Base-by-base conservation (phyloP, 2,888 invertebrate species). In the Mongoloraphidia duomilia region DNA sequence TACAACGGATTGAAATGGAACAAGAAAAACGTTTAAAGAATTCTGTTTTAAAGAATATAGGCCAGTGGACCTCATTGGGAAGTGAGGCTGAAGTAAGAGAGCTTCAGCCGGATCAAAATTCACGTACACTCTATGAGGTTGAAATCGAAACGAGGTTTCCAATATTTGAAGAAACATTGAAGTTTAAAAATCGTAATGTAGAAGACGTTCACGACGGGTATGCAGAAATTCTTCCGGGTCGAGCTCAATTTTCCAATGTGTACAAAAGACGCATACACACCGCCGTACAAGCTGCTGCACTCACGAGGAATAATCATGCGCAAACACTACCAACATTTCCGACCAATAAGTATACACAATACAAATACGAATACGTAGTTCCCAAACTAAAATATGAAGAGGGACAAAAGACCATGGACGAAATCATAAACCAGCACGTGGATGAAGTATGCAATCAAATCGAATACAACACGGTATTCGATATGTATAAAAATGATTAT, bases 291-390 rank as follows among this genome's bases (percentile, higher is more conserved):
- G 77, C 74, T 3, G 72, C 76, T 11, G 75, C 80, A 1, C 50
- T 62, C 1, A 66, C 61, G 43, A 51, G 63, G 1, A 59, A 69
- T 12, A 69, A 67, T 51, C 70, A 71, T 52, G 79, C 79, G 35
- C 87, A 87, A 69, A 86, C 86, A 1, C 70, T 69, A 46, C 74
- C 79, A 11, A 74, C 75, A 38, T 82, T 81, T 61, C 82, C 82
- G 1, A 69, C 74, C 51, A 84, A 84, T 62, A 72, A 74, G 50
- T 80, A 80, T 76, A 79, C 80, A 0, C 85, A 86, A 59, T 83
- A 79, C 59, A 58, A 67, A 10, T 77, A 76, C 52, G 61, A 65
- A 39, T 59, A 63, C 49, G 50, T 55, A 36, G 26, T 26, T 26
- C 26, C 26, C 6, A 26, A 26, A 26, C 26, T 26, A 6, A 26